Evolutionary conservation across 2,888 invertebrate genomes (phyloP).

Genomic region (Coenonympha arcania): DNA sequence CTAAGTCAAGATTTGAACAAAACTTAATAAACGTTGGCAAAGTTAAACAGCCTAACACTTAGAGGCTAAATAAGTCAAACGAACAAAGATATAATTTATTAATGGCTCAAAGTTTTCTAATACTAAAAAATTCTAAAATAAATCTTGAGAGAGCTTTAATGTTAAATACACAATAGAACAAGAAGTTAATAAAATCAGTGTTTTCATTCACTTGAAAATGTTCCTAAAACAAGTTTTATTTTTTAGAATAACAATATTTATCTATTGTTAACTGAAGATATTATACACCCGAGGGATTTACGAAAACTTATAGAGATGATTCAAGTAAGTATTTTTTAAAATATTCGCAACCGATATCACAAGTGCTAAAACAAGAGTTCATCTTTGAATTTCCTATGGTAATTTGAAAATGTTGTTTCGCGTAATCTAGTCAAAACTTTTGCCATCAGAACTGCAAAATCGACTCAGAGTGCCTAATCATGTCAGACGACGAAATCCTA

Average conservation of each 20-base stretch:
- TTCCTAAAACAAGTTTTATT: too few relatives aligned
- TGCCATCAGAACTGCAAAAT: constrained; percentile 20
- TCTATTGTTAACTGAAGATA: neutral
- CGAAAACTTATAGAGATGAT: constrained; percentile 10
- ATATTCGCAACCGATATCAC: neutral
- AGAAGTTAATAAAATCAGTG: neutral
- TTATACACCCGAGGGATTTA: constrained; percentile 10
- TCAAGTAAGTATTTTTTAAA: constrained; percentile 11
- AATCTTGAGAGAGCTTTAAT: neutral
- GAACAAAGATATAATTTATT: neutral
- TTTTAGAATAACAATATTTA: constrained; percentile 9
- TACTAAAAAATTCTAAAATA: neutral
- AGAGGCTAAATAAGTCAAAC: neutral
- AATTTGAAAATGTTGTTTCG: neutral
- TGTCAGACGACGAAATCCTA: constrained; percentile 34
- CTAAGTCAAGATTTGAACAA: too few relatives aligned
- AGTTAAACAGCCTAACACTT: too few relatives aligned
- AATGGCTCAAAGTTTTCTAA: neutral
- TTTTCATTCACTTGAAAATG: neutral
- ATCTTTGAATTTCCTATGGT: neutral
- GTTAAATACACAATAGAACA: neutral
- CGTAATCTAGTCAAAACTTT: neutral
- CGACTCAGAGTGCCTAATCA: constrained; percentile 31
- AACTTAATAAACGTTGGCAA: too few relatives aligned
- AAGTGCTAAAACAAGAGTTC: neutral